phyloP scores from a whole-genome alignment of 2,888 invertebrate species.

The Malthinus flaveolus region DNA sequence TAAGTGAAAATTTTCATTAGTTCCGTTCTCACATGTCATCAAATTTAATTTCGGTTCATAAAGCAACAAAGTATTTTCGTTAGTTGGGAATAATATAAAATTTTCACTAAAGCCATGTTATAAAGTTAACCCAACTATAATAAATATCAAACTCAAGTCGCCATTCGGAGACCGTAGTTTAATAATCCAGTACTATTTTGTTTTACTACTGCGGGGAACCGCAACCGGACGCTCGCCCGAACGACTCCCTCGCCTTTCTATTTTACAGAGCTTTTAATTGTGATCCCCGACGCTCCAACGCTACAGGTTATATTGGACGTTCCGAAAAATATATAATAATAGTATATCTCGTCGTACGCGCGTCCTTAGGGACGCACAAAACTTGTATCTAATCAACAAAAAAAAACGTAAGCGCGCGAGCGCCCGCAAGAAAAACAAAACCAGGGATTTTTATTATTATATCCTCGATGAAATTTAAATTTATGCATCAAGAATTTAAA shows the following conservation, averaged over 20 bases:
- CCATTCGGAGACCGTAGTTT: constrained; percentile 15
- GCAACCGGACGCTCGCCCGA: constrained; percentile 22
- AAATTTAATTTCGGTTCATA: background rate
- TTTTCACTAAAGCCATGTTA: constrained; percentile 1
- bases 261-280: constrained; percentile 27
- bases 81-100: background rate
- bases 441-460: constrained; percentile 13
- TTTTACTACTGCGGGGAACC: constrained; percentile 26
- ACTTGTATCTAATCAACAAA: constrained; percentile 10
- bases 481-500: constrained; percentile 20
- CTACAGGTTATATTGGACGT: constrained; percentile 27
- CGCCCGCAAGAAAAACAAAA: constrained; percentile 20
- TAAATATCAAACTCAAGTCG: constrained; percentile 6
- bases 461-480: constrained; percentile 22
- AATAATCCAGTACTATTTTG: constrained; percentile 27
- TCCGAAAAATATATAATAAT: constrained; percentile 14
- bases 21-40: too few relatives aligned
- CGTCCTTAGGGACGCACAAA: constrained; percentile 18
- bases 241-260: constrained; percentile 21
- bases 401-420: constrained; percentile 7
- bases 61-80: constrained; percentile 1
- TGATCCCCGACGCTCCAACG: constrained; percentile 14
- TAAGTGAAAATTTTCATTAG: too few relatives aligned
- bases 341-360: background rate
- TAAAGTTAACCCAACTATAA: constrained; percentile 5